Evolutionary conservation across 2,797 vertebrate species (phyloP).

Genomic region (Tragelaphus eurycerus): DNA sequence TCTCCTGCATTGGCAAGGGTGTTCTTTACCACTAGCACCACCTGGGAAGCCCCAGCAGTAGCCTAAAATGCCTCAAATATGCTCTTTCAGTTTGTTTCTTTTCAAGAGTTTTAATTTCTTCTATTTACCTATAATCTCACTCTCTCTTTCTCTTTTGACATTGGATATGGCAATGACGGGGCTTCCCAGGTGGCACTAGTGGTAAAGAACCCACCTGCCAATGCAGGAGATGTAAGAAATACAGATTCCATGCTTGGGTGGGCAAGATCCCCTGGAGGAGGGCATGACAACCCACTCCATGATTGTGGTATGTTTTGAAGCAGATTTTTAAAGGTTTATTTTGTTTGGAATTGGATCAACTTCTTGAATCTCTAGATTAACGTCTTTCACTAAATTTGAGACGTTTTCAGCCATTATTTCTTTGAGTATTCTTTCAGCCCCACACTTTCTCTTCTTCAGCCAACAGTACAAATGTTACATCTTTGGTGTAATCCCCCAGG

Average conservation of each 20-base stretch:
- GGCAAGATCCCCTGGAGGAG: not conserved
- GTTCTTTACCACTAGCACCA: not conserved
- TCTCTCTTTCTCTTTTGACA: not conserved
- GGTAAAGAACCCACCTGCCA: not conserved
- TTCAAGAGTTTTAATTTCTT: not conserved
- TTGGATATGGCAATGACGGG: not conserved
- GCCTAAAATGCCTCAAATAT: not conserved
- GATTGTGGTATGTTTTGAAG: not conserved
- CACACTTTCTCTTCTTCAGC: not conserved
- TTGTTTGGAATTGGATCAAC: not conserved
- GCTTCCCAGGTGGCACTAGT: not conserved
- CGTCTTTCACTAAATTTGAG: not conserved
- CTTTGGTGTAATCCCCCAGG: not conserved
- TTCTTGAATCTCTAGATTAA: slow-evolving; percentile 10
- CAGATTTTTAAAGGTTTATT: not conserved
- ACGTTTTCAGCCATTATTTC: not conserved
- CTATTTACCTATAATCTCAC: not conserved
- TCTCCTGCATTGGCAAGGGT: not conserved
- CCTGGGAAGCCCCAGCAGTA: not conserved
- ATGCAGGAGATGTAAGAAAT: accelerated
- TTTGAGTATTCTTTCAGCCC: not conserved
- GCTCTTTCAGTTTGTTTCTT: not conserved
- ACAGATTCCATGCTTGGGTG: no score
- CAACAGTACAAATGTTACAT: not conserved
- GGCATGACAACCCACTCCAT: not conserved